These are phyloP conservation scores for Circaetus cinerascens DNA, from an alignment of 2,113 vertebrate species.

Conservation along the genomic window DNA sequence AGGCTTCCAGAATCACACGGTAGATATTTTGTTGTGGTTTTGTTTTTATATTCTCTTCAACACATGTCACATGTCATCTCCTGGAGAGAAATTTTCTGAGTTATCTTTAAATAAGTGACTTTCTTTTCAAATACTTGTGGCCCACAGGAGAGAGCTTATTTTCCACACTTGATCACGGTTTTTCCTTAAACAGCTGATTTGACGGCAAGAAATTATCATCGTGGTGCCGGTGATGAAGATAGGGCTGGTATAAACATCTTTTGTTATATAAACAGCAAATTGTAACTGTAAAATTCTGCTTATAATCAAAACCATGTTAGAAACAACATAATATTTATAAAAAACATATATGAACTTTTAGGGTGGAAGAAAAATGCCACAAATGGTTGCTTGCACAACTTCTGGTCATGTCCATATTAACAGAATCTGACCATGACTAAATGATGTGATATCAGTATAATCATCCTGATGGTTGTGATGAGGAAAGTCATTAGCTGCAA, in stretches of 20 bases:
- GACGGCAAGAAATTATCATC: background rate
- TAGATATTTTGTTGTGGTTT: background rate
- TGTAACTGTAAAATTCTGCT: background rate
- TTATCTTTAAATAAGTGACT: background rate
- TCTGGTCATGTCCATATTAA: background rate
- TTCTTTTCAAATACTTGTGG: background rate
- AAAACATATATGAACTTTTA: background rate
- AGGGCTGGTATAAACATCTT: background rate
- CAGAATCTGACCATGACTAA: slow-evolving; percentile 17
- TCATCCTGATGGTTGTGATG: slow-evolving; percentile 34
- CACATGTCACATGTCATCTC: background rate
- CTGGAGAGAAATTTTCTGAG: background rate
- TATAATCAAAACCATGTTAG: background rate
- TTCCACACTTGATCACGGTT: background rate
- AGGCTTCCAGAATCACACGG: background rate
- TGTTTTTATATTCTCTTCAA: background rate
- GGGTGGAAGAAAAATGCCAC: background rate
- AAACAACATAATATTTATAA: background rate
- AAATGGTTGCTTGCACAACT: background rate
- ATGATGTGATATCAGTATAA: background rate
- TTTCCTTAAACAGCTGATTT: background rate
- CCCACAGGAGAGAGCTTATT: background rate
- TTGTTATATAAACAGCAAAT: background rate
- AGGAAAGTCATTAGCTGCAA: slow-evolving; percentile 48
- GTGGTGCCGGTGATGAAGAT: background rate